Percentiles rank a stretch among this genome's conserved stretches.
These are phyloP conservation scores for Dipodomys spectabilis DNA, from an alignment of 2,113 vertebrate species.

Conservation along the genomic window DNA sequence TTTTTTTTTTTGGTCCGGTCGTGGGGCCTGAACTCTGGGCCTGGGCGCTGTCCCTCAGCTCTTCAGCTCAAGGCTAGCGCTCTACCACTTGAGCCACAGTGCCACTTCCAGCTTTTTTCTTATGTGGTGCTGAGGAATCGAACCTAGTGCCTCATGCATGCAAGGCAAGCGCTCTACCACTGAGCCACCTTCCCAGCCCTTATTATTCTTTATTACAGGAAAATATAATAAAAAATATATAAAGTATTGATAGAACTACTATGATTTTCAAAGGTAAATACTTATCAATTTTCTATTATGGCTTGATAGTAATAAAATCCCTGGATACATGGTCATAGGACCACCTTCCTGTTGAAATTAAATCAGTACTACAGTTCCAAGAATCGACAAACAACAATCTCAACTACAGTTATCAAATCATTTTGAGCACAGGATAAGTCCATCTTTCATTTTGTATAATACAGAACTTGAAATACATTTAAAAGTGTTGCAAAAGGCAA, in stretches of 20 bases:
- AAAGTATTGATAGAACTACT: constrained; percentile 74
- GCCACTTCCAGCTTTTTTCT: no score
- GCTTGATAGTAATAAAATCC: constrained; percentile 72
- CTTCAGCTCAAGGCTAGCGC: no score
- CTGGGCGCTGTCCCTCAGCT: no score
- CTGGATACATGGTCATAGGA: constrained; percentile 66
- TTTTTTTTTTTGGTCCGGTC: no score
- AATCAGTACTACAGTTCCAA: constrained; percentile 72
- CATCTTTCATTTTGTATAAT: not conserved
- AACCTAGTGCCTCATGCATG: no score
- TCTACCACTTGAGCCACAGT: no score
- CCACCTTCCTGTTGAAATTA: constrained; percentile 75
- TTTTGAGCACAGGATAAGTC: constrained; percentile 26
- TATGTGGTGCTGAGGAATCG: no score
- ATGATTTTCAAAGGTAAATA: constrained; percentile 73
- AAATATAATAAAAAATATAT: constrained; percentile 76
- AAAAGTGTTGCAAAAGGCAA: not conserved
- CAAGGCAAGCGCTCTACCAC: no score
- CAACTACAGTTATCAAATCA: not conserved
- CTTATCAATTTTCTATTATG: constrained; percentile 75
- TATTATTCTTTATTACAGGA: constrained; percentile 71
- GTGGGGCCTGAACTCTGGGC: no score
- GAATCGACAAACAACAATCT: constrained; percentile 41
- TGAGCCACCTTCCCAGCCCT: no score
- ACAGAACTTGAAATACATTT: constrained; percentile 21